phyloP scores from a whole-genome alignment of 2,888 invertebrate genomes.

The Drosophila antonietae region DNA sequence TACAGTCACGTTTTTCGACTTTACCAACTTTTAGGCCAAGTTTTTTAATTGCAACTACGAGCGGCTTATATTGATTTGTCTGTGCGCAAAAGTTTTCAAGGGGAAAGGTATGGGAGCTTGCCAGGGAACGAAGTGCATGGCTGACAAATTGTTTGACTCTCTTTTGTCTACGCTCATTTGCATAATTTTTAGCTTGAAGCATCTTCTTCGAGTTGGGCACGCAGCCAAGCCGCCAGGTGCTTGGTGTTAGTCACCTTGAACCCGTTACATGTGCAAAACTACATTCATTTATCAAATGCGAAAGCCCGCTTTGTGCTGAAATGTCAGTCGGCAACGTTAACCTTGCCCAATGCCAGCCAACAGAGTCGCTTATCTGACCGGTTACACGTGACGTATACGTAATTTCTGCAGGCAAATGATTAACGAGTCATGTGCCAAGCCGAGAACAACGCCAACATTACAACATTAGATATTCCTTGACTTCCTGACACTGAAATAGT shows the following conservation, averaged over 20 bases:
- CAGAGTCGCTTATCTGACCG: slow-evolving; percentile 65
- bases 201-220: slow-evolving; percentile 26
- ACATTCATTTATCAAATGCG: slow-evolving; percentile 66
- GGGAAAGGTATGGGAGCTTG: no score
- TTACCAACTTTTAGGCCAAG: slow-evolving; percentile 41
- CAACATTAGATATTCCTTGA: background rate
- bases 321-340: slow-evolving; percentile 41
- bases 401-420: slow-evolving; percentile 68
- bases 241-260: slow-evolving; percentile 66
- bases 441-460: slow-evolving; percentile 3
- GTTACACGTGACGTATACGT: slow-evolving; percentile 77
- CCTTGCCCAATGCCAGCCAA: slow-evolving; percentile 36
- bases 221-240: slow-evolving; percentile 36
- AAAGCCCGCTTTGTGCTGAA: slow-evolving; percentile 57
- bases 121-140: background rate
- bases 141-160: slow-evolving; percentile 69
- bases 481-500: slow-evolving; percentile 21
- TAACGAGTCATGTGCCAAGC: slow-evolving; percentile 58
- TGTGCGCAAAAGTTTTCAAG: slow-evolving; percentile 49
- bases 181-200: slow-evolving; percentile 62
- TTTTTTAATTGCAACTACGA: slow-evolving; percentile 67
- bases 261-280: slow-evolving; percentile 35
- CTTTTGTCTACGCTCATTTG: slow-evolving; percentile 53
- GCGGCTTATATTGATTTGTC: slow-evolving; percentile 62
- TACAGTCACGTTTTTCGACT: slow-evolving; percentile 51